Evolutionary conservation across 2,797 vertebrate species (phyloP).

Genomic region (Coluber constrictor): DNA sequence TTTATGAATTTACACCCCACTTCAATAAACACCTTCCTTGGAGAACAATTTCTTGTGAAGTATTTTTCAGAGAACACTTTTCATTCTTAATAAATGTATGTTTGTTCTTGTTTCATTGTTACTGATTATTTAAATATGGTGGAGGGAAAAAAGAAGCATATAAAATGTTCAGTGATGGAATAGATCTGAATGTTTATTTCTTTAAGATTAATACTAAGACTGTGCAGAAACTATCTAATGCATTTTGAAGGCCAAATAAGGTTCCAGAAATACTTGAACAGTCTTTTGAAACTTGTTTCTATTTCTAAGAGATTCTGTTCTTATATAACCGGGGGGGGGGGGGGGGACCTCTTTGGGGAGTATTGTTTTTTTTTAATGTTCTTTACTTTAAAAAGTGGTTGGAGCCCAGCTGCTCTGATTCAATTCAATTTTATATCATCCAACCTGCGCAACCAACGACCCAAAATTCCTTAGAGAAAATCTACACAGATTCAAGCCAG

Average conservation of each 20-base stretch:
- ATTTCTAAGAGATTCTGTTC: not conserved
- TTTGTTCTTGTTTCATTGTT: not conserved
- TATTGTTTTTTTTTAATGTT: not conserved
- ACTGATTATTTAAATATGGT: not conserved
- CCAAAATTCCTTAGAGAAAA: not conserved
- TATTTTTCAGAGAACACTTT: not conserved
- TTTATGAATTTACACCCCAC: slow-evolving; percentile 1
- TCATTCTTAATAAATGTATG: not conserved
- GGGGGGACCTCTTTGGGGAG: not conserved
- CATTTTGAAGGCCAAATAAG: not conserved
- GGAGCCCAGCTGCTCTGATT: not conserved
- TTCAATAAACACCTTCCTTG: not conserved
- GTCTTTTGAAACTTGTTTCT: not conserved
- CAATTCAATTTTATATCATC: not conserved
- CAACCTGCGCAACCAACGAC: not conserved
- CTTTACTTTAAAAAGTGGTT: not conserved
- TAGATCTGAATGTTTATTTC: not conserved
- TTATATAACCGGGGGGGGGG: not conserved
- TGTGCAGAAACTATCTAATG: not conserved
- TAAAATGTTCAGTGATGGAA: not conserved
- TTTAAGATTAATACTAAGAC: not conserved
- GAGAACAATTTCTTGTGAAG: not conserved
- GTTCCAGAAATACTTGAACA: not conserved
- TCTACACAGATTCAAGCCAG: not conserved
- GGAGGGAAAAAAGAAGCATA: no score